Evolutionary conservation across 1,140 invertebrate species (phyloP).

Genomic region (Homalodisca vitripennis): DNA sequence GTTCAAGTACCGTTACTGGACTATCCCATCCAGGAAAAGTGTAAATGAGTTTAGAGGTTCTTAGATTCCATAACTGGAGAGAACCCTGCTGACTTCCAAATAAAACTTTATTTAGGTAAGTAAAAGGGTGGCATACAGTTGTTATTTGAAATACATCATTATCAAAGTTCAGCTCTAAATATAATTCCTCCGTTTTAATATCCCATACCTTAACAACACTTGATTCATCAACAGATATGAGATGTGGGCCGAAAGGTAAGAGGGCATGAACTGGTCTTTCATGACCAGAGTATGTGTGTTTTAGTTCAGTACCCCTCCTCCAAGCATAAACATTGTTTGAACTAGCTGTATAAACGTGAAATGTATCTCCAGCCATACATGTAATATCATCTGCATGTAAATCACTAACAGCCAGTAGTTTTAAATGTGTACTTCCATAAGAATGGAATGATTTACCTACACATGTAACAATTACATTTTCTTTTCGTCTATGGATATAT

Average conservation of each 20-base stretch:
- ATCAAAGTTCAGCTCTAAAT: conserved; percentile 69
- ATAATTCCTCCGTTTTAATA: conserved; percentile 68
- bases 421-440: conserved; percentile 81
- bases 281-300: conserved; percentile 80
- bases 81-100: conserved; percentile 85
- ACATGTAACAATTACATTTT: conserved; percentile 86
- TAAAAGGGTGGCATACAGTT: conserved; percentile 80
- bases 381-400: conserved; percentile 80
- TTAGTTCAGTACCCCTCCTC: conserved; percentile 82
- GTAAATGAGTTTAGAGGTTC: conserved; percentile 73
- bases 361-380: conserved; percentile 74
- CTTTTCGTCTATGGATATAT: conserved; percentile 81
- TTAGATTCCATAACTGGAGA: conserved; percentile 90
- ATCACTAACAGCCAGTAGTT: conserved; percentile 78
- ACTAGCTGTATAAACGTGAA: conserved; percentile 80
- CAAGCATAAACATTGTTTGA: conserved; percentile 80
- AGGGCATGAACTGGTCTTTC: conserved; percentile 67
- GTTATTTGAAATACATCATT: conserved; percentile 73
- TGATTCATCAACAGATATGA: conserved; percentile 81
- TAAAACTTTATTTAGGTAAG: conserved; percentile 95
- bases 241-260: conserved; percentile 82
- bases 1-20: conserved; percentile 69
- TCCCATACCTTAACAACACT: conserved; percentile 84
- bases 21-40: conserved; percentile 77
- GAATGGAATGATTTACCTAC: conserved; percentile 91